Base-by-base conservation (phyloP, 2,797 vertebrate genomes). In the Bovichtus diacanthus region DNA sequence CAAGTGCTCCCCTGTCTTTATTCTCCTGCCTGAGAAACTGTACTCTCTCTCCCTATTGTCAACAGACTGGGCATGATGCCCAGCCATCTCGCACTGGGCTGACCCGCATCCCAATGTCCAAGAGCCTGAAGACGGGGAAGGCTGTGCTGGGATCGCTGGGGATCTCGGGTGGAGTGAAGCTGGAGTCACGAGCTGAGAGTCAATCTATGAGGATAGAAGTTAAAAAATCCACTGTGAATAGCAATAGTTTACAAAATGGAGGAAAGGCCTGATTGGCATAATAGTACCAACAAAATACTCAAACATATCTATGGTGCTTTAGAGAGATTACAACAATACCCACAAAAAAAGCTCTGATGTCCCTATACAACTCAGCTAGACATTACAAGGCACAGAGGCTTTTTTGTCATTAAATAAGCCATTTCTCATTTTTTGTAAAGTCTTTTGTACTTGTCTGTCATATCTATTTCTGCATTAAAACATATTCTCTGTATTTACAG, bases 41-140 rank as follows among this genome's bases (percentile, higher is more conserved):
- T 75, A 64, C 67, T 83, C 67, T 84, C 62, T 90, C 49, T 63
- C 46, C 53, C 55, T 74, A 41, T 80, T 90, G 68, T 89, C 66
- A 79, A 76, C 81, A 99, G 96, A 94, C 95, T 80, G 96, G 96
- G 93, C 96, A 96, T 53, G 98, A 99, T 49, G 94, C 95, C 93
- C 97, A 96, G 87, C 88, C 93, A 59, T 87, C 88, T 75, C 96
- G 97, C 87, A 93, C 96, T 90, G 92, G 96, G 73, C 94, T 96
- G 84, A 99, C 98, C 83, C 98, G 98, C 92, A 99, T 99, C 95
- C 98, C 98, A 86, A 97, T 99, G 96, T 98, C 98, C 93, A 98
- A 98, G 95, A 97, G 96, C 94, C 97, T 99, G 95, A 99, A 99
- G 96, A 97, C 97, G 41, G 97, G 97, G 85, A 99, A 99, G 94